Conservation (phyloP, 2,888 invertebrate species). For the Calliscelio sp. region DNA sequence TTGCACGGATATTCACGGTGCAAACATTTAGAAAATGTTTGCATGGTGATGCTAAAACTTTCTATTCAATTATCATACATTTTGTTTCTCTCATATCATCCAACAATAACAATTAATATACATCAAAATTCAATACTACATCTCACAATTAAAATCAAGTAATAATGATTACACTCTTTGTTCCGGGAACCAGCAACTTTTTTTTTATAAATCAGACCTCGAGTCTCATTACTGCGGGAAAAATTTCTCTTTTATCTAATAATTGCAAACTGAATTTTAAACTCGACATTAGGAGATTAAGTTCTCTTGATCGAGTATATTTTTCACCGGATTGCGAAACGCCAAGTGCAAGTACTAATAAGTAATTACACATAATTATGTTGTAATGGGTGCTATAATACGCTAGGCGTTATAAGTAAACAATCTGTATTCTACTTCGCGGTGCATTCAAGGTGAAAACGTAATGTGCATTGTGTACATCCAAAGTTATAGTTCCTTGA, state of each 20-base stretch:
- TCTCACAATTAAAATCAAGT: slow-evolving; percentile 46
- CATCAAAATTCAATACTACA: slow-evolving; percentile 50
- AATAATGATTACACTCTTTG: slow-evolving; percentile 1
- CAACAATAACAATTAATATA: slow-evolving; percentile 36
- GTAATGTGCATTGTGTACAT: slow-evolving; percentile 70
- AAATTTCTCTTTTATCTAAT: slow-evolving; percentile 56
- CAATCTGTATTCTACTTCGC: slow-evolving; percentile 67
- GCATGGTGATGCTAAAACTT: too few species aligned
- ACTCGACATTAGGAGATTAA: slow-evolving; percentile 48
- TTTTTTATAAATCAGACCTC: slow-evolving; percentile 19
- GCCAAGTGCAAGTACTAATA: slow-evolving; percentile 65
- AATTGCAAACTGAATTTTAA: slow-evolving; percentile 34
- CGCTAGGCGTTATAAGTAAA: slow-evolving; percentile 63
- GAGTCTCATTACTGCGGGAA: slow-evolving; percentile 10
- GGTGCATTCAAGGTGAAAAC: slow-evolving; percentile 72
- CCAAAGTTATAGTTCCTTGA: slow-evolving; percentile 73
- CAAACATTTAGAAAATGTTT: too few species aligned
- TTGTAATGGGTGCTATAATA: slow-evolving; percentile 71
- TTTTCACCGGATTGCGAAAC: slow-evolving; percentile 66
- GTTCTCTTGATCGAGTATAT: slow-evolving; percentile 45
- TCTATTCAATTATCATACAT: slow-evolving; percentile 23
- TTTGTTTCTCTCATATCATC: not conserved
- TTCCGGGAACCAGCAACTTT: slow-evolving; percentile 47
- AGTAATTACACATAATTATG: slow-evolving; percentile 72
- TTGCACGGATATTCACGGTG: too few species aligned